phyloP scores from a whole-genome alignment of 1,140 invertebrate genomes.

The Solenopsis fugax region DNA sequence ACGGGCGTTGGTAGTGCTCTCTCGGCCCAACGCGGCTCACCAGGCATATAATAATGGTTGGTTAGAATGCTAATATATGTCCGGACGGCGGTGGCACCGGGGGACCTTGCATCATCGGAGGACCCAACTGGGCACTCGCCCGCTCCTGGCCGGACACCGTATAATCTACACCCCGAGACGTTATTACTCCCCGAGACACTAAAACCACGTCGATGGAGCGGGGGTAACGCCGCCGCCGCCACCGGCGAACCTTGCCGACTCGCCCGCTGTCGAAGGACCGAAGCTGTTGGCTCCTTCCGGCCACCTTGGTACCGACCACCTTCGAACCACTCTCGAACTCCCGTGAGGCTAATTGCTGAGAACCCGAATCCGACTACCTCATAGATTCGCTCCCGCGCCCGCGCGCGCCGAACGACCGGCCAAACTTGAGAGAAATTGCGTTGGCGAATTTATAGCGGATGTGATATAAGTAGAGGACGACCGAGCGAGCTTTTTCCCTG shows the following conservation, averaged over 20 bases:
- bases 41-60: conserved; percentile 86
- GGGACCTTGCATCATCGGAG: conserved; percentile 87
- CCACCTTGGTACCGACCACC: conserved; percentile 59
- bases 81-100: conserved; percentile 83
- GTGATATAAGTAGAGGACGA: conserved; percentile 21
- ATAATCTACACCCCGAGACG: conserved; percentile 86
- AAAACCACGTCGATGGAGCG: conserved; percentile 80
- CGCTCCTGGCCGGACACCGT: conserved; percentile 84
- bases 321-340: conserved; percentile 62
- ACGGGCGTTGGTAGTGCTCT: conserved; percentile 80
- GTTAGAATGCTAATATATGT: conserved; percentile 88
- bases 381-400: conserved; percentile 29
- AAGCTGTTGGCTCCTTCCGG: conserved; percentile 53
- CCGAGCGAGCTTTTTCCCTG: conserved; percentile 46
- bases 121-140: conserved; percentile 86
- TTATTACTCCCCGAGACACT: conserved; percentile 86
- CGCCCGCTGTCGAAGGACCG: conserved; percentile 62
- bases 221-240: conserved; percentile 51
- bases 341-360: conserved; percentile 73
- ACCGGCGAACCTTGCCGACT: conserved; percentile 64
- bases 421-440: conserved; percentile 54
- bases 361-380: conserved; percentile 52
- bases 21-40: conserved; percentile 84
- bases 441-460: conserved; percentile 52
- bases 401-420: background rate